phyloP scores from a whole-genome alignment of 2,888 invertebrate species.

The Pristionchus maxplancki region DNA sequence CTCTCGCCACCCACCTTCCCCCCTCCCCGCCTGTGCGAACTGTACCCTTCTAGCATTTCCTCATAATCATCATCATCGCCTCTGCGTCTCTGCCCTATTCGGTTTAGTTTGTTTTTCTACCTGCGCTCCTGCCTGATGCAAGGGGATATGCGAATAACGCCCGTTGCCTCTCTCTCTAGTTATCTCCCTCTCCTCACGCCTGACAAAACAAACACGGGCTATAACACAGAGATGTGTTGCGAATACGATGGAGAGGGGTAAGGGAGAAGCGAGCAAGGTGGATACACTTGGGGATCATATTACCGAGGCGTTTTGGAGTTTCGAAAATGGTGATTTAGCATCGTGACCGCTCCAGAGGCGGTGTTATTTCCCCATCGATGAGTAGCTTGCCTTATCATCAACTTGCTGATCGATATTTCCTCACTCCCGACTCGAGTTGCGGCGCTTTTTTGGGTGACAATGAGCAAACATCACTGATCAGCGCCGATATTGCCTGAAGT shows the following conservation, averaged over 20 bases:
- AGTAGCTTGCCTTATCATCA: neutral
- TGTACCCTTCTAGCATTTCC: neutral
- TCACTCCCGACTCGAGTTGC: neutral
- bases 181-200: neutral
- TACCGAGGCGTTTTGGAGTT: neutral
- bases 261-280: neutral
- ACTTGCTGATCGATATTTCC: neutral
- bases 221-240: neutral
- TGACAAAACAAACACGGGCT: slow-evolving; percentile 3
- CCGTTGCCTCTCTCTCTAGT: neutral
- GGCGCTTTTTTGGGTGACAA: too few species aligned
- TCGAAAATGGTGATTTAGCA: neutral
- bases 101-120: neutral
- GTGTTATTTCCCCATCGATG: neutral
- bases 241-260: neutral
- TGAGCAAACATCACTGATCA: neutral
- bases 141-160: neutral
- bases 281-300: neutral
- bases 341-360: neutral
- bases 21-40: neutral
- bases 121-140: neutral
- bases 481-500: neutral
- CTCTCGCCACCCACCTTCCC: slow-evolving; percentile 27
- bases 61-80: slow-evolving; percentile 3
- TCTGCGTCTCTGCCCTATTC: slow-evolving; percentile 1